Conservation (phyloP, 2,113 vertebrate genomes). For the Pristiophorus japonicus region DNA sequence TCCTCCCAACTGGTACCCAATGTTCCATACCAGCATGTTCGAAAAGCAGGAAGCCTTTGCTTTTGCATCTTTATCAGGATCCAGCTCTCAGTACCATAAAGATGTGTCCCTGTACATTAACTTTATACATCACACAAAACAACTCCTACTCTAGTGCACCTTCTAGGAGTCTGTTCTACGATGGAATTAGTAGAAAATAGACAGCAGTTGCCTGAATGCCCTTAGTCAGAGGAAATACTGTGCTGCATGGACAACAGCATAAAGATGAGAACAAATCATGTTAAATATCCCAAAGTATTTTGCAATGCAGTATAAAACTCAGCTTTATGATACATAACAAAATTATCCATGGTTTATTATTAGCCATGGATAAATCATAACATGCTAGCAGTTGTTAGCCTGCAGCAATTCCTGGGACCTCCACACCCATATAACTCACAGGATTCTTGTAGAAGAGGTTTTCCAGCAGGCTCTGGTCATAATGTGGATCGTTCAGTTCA, state of each 20-base stretch:
- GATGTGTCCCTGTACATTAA: background rate
- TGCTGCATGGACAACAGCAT: background rate
- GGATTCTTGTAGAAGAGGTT: conserved; percentile 78
- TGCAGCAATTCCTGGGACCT: background rate
- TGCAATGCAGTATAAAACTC: background rate
- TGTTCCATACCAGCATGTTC: background rate
- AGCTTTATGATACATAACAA: background rate
- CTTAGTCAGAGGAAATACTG: background rate
- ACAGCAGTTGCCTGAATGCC: background rate
- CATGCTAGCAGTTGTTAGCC: background rate
- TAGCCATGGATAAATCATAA: background rate
- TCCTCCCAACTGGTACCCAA: background rate
- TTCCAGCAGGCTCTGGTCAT: conserved; percentile 88
- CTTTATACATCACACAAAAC: background rate
- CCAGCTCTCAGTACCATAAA: background rate
- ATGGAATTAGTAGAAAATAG: background rate
- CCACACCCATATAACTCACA: conserved; percentile 57
- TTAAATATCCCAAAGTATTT: background rate
- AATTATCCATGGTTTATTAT: background rate
- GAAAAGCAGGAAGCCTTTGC: background rate
- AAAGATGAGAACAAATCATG: background rate
- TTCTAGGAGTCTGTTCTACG: background rate
- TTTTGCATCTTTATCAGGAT: background rate
- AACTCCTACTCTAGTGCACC: background rate
- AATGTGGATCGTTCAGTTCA: conserved; percentile 78